Percentiles rank a stretch among this genome's conserved stretches.
Evolutionary conservation across 2,797 vertebrate species (phyloP).

Genomic region (Pithecia hirsuta): DNA sequence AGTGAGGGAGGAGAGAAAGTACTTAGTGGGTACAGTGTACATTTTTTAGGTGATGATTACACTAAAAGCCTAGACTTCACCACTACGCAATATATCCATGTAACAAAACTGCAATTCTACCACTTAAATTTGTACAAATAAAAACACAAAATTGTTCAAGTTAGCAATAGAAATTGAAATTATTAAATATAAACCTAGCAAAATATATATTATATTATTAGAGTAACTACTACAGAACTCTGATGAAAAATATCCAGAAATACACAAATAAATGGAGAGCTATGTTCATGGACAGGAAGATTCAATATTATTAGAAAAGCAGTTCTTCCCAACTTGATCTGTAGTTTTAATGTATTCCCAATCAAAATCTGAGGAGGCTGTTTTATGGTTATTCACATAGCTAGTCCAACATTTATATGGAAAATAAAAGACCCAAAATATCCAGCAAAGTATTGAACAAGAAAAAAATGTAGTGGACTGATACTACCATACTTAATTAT

Average conservation of each 20-base stretch:
- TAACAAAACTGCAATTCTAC: too few relatives aligned
- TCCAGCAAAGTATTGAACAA: neutral
- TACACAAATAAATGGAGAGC: neutral
- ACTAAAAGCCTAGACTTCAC: too few relatives aligned
- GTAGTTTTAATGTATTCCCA: neutral
- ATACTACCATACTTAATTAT: neutral
- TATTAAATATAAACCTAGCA: neutral
- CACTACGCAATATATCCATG: too few relatives aligned
- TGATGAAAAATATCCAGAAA: neutral
- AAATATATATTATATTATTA: neutral
- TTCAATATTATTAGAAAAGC: neutral
- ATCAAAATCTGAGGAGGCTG: neutral
- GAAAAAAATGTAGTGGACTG: neutral
- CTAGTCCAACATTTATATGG: neutral
- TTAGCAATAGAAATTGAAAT: neutral
- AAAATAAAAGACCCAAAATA: neutral
- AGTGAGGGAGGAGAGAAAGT: too few relatives aligned
- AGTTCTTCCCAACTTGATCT: neutral
- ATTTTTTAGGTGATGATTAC: too few relatives aligned
- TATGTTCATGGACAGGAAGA: neutral
- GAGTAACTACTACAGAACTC: neutral
- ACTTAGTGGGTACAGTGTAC: too few relatives aligned
- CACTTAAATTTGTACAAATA: too few relatives aligned
- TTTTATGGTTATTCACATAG: neutral
- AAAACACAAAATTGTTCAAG: neutral